Conservation (phyloP, 2,113 vertebrate genomes). For the Corvus cornix region DNA sequence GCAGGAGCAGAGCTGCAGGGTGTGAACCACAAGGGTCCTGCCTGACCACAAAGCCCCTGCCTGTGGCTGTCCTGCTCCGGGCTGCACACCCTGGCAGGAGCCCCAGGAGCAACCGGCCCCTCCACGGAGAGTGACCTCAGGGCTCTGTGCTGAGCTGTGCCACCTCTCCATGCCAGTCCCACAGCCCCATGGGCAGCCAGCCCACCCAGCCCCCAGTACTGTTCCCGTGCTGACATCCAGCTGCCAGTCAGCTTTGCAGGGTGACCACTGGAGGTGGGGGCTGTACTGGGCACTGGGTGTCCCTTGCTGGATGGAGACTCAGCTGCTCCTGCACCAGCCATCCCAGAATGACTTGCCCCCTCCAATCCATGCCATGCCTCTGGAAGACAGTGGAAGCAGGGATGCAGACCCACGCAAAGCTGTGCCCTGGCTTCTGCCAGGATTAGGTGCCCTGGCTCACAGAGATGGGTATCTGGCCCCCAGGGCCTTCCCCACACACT, state of each 20-base stretch:
- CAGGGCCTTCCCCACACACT: too few species aligned
- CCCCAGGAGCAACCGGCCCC: neutral
- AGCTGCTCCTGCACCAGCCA: neutral
- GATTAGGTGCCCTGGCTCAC: neutral
- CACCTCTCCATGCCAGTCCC: neutral
- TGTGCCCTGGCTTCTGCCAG: neutral
- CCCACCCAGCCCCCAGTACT: neutral
- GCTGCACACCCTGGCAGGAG: rapidly evolving
- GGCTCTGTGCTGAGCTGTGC: rapidly evolving
- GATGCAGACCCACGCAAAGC: neutral
- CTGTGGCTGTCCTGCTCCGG: rapidly evolving
- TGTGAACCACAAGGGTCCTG: neutral
- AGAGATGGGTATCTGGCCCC: neutral
- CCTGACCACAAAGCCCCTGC: neutral
- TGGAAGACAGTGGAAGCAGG: neutral
- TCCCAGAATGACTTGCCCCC: rapidly evolving
- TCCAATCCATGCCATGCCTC: rapidly evolving
- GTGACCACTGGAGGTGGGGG: rapidly evolving
- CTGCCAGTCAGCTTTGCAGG: neutral
- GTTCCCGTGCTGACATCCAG: rapidly evolving
- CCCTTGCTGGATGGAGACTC: neutral
- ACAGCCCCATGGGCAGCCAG: rapidly evolving
- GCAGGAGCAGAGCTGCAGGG: neutral
- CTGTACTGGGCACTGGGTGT: neutral
- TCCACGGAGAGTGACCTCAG: rapidly evolving